These are phyloP conservation scores for Pseudobourletiella spinata DNA, from an alignment of 1,140 invertebrate species.

Conservation along the genomic window DNA sequence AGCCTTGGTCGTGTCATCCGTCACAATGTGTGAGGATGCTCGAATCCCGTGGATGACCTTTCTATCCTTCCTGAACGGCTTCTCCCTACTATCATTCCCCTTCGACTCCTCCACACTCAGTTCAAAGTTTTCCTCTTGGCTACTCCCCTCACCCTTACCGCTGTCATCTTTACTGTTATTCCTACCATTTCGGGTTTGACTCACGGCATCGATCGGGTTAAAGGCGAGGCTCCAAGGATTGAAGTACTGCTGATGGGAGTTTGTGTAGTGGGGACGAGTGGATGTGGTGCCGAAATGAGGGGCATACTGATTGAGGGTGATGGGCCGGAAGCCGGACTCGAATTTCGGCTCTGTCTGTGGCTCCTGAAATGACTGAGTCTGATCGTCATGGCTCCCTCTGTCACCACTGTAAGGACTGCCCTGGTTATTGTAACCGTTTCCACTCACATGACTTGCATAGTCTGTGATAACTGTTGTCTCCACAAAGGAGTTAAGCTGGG, in stretches of 20 bases:
- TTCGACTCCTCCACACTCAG: background rate
- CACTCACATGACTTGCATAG: background rate
- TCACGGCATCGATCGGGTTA: background rate
- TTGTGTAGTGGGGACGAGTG: conserved; percentile 4
- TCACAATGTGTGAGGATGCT: background rate
- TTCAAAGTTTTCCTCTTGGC: background rate
- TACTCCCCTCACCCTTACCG: background rate
- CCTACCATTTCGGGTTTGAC: background rate
- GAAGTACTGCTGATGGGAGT: conserved; percentile 13
- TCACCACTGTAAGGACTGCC: background rate
- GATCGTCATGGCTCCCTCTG: background rate
- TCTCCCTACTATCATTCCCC: background rate
- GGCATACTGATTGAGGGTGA: conserved; percentile 23
- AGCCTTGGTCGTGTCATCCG: too few relatives aligned
- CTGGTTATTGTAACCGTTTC: background rate
- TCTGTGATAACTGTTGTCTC: conserved; percentile 10
- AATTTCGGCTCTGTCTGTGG: conserved; percentile 3
- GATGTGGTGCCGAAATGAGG: conserved; percentile 11
- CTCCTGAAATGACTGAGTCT: background rate
- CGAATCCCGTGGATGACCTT: background rate
- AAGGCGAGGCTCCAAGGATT: conserved; percentile 14
- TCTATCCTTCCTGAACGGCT: conserved; percentile 1
- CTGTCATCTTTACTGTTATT: background rate
- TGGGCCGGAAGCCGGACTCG: conserved; percentile 27
- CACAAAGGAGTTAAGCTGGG: conserved; percentile 23